phyloP scores from a whole-genome alignment of 2,113 vertebrate species.

The Nothocercus nigrocapillus region DNA sequence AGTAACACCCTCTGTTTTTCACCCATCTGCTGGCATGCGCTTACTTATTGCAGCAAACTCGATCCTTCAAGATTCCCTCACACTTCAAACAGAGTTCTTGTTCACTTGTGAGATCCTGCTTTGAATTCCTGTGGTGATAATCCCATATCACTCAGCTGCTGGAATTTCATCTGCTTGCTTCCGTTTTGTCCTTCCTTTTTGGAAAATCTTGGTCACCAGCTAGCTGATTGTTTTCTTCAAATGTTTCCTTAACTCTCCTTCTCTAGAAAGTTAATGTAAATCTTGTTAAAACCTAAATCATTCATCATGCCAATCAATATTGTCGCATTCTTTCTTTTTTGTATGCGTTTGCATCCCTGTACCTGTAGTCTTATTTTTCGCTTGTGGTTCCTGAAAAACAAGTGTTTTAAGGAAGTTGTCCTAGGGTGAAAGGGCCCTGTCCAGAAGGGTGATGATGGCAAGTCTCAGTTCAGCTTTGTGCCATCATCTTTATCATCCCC shows the following conservation, averaged over 20 bases:
- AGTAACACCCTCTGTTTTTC: background rate
- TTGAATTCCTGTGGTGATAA: background rate
- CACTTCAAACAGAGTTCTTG: background rate
- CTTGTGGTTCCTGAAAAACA: background rate
- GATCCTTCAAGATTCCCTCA: background rate
- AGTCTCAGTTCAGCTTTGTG: background rate
- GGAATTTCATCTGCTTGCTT: background rate
- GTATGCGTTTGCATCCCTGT: background rate
- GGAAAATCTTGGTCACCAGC: background rate
- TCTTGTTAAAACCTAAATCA: background rate
- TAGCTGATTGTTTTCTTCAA: background rate
- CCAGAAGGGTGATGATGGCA: background rate
- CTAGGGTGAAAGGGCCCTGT: background rate
- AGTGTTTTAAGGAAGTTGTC: background rate
- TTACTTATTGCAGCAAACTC: background rate
- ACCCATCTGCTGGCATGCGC: background rate
- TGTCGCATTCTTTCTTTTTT: background rate
- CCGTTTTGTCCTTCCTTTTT: background rate
- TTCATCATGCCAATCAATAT: background rate
- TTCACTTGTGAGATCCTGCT: background rate
- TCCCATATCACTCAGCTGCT: rapidly evolving
- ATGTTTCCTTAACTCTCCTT: background rate
- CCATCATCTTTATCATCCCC: background rate
- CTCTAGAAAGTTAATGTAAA: background rate
- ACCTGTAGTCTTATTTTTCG: background rate